Evolutionary conservation across 2,797 vertebrate genomes (phyloP).

Genomic region (Epinephelus awoara): DNA sequence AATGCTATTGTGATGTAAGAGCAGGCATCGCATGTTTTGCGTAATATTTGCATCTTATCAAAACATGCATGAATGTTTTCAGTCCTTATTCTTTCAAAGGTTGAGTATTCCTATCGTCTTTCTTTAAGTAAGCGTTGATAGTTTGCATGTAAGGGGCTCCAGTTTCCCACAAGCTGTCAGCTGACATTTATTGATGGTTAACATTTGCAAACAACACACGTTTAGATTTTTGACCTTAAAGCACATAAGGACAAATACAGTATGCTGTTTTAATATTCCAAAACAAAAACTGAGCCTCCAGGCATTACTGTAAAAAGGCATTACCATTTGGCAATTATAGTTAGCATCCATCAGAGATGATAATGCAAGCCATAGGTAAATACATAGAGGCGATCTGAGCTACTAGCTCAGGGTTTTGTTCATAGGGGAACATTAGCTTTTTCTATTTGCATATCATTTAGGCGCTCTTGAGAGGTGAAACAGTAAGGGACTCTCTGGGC

Average conservation of each 20-base stretch:
- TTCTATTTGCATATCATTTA: conserved; percentile 52
- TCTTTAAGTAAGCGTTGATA: not conserved
- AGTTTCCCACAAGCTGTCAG: conserved; percentile 2
- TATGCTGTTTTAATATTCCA: conserved; percentile 10
- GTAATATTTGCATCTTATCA: not conserved
- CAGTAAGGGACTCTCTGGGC: conserved; percentile 17
- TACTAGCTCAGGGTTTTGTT: conserved; percentile 25
- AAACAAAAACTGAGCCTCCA: not conserved
- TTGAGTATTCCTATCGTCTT: not conserved
- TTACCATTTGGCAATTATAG: conserved; percentile 12
- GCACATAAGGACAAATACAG: conserved; percentile 15
- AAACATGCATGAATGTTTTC: not conserved
- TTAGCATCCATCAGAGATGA: conserved; percentile 26
- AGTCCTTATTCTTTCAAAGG: not conserved
- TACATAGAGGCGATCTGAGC: conserved; percentile 3
- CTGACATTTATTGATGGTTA: conserved; percentile 21
- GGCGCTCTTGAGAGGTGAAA: conserved; percentile 29
- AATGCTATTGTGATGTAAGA: not conserved
- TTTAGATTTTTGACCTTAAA: conserved; percentile 24
- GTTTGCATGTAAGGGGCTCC: conserved; percentile 11
- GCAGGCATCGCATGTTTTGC: not conserved
- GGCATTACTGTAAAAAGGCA: conserved; percentile 28
- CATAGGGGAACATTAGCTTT: conserved; percentile 37
- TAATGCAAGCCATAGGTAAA: conserved; percentile 9
- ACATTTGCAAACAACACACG: conserved; percentile 17